Percentiles rank a stretch among this genome's conserved stretches.
Evolutionary conservation across 2,888 invertebrate genomes (phyloP).

Genomic region (Drosophila koepferae): DNA sequence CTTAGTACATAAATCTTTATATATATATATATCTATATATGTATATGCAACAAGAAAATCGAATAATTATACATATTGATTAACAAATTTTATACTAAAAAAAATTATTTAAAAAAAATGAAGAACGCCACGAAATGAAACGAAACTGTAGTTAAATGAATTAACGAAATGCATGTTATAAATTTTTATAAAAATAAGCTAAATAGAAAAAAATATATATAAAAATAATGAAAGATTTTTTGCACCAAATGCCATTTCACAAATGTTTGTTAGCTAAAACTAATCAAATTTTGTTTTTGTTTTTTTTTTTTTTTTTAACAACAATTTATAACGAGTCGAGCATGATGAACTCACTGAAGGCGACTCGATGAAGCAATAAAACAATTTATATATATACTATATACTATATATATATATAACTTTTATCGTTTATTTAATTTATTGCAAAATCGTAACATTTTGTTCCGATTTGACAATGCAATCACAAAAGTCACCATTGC

Average conservation of each 20-base stretch:
- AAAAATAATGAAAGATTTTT: constrained; percentile 15
- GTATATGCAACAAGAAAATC: constrained; percentile 17
- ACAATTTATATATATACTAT: constrained; percentile 21
- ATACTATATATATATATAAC: too few relatives aligned
- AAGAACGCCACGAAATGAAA: neutral
- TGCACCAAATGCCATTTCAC: constrained; percentile 60
- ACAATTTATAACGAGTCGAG: constrained; percentile 49
- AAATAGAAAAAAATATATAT: constrained; percentile 17
- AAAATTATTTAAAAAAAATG: constrained; percentile 33
- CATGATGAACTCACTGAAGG: constrained; percentile 43
- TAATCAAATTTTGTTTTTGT: constrained; percentile 33
- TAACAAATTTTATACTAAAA: constrained; percentile 60
- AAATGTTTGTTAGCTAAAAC: constrained; percentile 57
- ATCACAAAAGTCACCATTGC: too few relatives aligned
- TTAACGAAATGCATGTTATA: constrained; percentile 59
- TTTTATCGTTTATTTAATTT: too few relatives aligned
- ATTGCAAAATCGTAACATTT: too few relatives aligned
- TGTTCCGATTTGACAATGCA: too few relatives aligned
- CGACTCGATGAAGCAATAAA: constrained; percentile 60
- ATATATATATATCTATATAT: neutral
- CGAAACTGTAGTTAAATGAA: constrained; percentile 50
- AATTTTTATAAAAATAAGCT: constrained; percentile 54
- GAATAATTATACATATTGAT: constrained; percentile 58
- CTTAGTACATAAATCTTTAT: constrained; percentile 37
- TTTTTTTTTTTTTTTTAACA: constrained; percentile 14